phyloP scores from a whole-genome alignment of 2,113 vertebrate species.

The Dromaius novaehollandiae region DNA sequence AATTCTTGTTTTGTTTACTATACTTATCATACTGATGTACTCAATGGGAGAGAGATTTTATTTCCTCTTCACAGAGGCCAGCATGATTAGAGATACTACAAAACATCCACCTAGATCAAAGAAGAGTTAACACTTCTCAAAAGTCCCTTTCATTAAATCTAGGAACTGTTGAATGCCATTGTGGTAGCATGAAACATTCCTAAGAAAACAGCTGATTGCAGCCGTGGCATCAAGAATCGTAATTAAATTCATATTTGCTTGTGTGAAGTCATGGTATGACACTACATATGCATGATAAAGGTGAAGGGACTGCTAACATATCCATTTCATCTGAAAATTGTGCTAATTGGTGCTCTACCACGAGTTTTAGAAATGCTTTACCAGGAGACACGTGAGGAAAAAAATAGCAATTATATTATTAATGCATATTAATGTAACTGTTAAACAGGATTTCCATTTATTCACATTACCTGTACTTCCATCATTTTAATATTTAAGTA shows the following conservation, averaged over 20 bases:
- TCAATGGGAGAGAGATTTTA: neutral
- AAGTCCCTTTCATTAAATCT: neutral
- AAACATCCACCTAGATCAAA: neutral
- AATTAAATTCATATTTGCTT: neutral
- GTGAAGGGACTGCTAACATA: neutral
- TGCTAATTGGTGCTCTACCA: neutral
- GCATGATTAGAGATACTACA: neutral
- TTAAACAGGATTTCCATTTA: neutral
- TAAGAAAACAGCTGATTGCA: neutral
- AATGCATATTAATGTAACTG: neutral
- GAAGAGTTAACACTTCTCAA: neutral
- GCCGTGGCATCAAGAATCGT: neutral
- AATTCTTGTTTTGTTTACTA: neutral
- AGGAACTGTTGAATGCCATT: neutral
- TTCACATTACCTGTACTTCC: neutral
- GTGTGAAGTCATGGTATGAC: rapidly evolving
- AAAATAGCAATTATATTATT: neutral
- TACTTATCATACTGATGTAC: neutral
- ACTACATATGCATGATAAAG: neutral
- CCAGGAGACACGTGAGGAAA: neutral
- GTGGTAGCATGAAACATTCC: neutral
- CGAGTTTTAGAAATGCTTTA: neutral
- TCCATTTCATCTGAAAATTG: neutral
- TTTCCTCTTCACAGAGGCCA: neutral
- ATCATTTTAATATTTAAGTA: neutral